Evolutionary conservation across 1,140 invertebrate genomes (phyloP).

Genomic region (Phocides pigmalion): DNA sequence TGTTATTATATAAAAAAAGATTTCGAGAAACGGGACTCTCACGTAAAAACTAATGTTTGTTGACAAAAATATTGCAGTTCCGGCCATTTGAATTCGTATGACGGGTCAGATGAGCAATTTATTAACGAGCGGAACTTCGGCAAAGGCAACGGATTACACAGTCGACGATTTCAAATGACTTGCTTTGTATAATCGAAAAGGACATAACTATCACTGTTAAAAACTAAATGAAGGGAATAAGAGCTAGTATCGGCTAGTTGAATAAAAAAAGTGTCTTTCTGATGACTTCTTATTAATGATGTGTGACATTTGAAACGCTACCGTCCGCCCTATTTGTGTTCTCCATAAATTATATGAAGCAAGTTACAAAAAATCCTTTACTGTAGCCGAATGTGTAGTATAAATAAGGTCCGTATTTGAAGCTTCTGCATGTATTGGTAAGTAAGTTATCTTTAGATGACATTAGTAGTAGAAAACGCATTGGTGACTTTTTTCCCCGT

Average conservation of each 20-base stretch:
- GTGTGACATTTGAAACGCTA: constrained; percentile 70
- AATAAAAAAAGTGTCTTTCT: constrained; percentile 30
- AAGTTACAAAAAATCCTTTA: constrained; percentile 9
- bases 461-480: constrained; percentile 45
- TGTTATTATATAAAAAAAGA: too few species aligned
- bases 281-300: constrained; percentile 65
- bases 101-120: constrained; percentile 39
- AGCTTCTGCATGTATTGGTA: not conserved
- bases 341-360: constrained; percentile 58
- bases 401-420: constrained; percentile 36
- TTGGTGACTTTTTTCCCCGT: constrained; percentile 47
- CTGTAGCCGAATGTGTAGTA: constrained; percentile 24
- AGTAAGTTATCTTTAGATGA: constrained; percentile 43
- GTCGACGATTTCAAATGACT: constrained; percentile 3
- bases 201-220: not conserved
- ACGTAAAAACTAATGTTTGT: constrained; percentile 33
- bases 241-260: constrained; percentile 8
- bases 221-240: constrained; percentile 18
- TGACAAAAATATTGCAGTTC: constrained; percentile 45
- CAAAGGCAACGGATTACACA: constrained; percentile 34
- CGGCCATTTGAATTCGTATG: constrained; percentile 35
- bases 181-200: not conserved
- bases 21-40: not conserved
- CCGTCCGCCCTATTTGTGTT: constrained; percentile 56
- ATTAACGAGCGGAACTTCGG: constrained; percentile 36